Conservation (phyloP, 2,888 invertebrate species). For the Lordiphosa fenestrarum region DNA sequence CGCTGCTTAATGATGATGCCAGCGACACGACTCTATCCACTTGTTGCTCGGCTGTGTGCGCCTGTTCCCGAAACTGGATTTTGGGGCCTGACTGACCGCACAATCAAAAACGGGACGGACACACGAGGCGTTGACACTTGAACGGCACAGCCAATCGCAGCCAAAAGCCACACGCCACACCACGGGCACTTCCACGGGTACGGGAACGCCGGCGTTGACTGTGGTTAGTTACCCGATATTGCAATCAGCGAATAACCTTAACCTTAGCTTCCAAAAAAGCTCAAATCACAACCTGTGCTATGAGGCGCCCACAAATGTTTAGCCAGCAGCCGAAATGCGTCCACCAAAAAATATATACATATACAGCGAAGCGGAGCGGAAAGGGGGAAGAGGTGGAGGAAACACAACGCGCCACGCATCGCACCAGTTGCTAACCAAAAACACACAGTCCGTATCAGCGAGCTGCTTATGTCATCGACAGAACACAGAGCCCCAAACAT, state of each 20-base stretch:
- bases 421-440: constrained; percentile 32
- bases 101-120: constrained; percentile 65
- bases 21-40: constrained; percentile 33
- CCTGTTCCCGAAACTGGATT: constrained; percentile 79
- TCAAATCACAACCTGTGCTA: constrained; percentile 78
- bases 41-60: constrained; percentile 65
- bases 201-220: constrained; percentile 33
- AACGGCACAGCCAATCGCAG: constrained; percentile 23
- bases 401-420: constrained; percentile 32
- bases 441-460: too few species aligned
- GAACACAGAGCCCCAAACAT: constrained; percentile 32
- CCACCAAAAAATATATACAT: constrained; percentile 16
- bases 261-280: constrained; percentile 80
- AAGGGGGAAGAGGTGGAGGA: constrained; percentile 10
- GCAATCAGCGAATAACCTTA: constrained; percentile 73
- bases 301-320: constrained; percentile 73
- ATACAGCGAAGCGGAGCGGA: constrained; percentile 39
- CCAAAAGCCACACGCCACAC: constrained; percentile 16
- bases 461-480: constrained; percentile 48
- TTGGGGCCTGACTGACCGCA: constrained; percentile 80
- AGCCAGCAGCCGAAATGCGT: constrained; percentile 53
- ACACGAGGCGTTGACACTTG: constrained; percentile 37
- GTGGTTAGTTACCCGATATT: constrained; percentile 55
- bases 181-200: constrained; percentile 1
- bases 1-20: constrained; percentile 26